Evolutionary conservation across 2,888 invertebrate genomes (phyloP).

Genomic region (Drosophila mimetica): DNA sequence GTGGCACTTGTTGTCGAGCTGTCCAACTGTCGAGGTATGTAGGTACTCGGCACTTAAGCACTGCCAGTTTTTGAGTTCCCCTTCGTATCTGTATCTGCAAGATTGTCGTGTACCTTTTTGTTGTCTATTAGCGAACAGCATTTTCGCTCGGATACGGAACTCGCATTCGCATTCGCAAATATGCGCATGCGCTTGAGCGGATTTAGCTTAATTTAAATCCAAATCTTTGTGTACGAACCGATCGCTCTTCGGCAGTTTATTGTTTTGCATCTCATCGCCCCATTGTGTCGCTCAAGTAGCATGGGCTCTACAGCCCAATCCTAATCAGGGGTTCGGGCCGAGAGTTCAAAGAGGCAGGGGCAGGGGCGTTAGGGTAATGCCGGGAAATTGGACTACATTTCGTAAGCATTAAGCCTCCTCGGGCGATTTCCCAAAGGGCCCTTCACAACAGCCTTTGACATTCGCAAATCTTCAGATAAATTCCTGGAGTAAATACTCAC

Average conservation of each 20-base stretch:
- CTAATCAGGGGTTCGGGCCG: constrained; percentile 34
- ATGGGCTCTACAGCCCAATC: constrained; percentile 18
- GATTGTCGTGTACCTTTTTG: constrained; percentile 71
- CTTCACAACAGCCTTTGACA: constrained; percentile 32
- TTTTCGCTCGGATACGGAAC: constrained; percentile 33
- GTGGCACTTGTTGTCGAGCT: constrained; percentile 73
- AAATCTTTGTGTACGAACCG: constrained; percentile 62
- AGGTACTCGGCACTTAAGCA: constrained; percentile 76
- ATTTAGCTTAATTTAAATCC: constrained; percentile 78
- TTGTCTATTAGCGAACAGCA: constrained; percentile 67
- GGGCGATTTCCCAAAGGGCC: constrained; percentile 18
- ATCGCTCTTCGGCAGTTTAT: constrained; percentile 42
- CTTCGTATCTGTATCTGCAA: constrained; percentile 43
- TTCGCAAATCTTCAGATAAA: constrained; percentile 25
- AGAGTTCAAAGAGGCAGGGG: constrained; percentile 32
- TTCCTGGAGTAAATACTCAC: constrained; percentile 1
- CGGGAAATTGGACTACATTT: constrained; percentile 48
- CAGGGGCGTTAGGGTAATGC: constrained; percentile 42
- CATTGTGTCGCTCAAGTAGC: constrained; percentile 39
- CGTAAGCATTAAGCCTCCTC: constrained; percentile 39
- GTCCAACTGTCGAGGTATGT: constrained; percentile 68
- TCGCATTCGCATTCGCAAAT: constrained; percentile 15
- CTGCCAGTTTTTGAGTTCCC: constrained; percentile 54
- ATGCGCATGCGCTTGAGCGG: constrained; percentile 63
- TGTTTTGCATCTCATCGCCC: constrained; percentile 41